phyloP scores from a whole-genome alignment of 2,797 vertebrate genomes.

The Orientallactaga sibirica region DNA sequence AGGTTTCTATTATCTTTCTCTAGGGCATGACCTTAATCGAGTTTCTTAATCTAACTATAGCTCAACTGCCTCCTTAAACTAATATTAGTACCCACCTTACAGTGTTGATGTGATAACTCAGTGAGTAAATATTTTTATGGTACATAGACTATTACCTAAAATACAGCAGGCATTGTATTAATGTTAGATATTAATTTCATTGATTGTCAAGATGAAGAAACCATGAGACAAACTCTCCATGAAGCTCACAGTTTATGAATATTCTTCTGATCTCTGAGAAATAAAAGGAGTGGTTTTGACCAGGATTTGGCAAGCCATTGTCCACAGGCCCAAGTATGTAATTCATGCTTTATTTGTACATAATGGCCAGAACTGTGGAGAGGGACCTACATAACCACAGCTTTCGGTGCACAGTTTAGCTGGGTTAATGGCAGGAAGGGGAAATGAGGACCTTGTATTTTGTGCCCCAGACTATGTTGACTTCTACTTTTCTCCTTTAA shows the following conservation, averaged over 20 bases:
- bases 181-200: not conserved
- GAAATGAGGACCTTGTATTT: not conserved
- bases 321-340: not conserved
- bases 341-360: not conserved
- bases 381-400: not conserved
- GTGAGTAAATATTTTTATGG: not conserved
- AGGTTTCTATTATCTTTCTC: not conserved
- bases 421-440: not conserved
- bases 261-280: not conserved
- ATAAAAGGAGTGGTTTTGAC: not conserved
- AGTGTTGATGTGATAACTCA: not conserved
- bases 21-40: not conserved
- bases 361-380: slow-evolving; percentile 4
- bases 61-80: not conserved
- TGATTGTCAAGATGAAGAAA: slow-evolving; percentile 15
- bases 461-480: not conserved
- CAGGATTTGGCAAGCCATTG: not conserved
- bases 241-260: slow-evolving; percentile 3
- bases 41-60: not conserved
- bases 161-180: not conserved
- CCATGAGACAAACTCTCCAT: not conserved
- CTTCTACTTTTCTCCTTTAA: not conserved
- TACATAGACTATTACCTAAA: not conserved
- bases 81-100: not conserved
- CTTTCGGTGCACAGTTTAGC: not conserved